phyloP scores from a whole-genome alignment of 2,888 invertebrate species.

The Catocala sponsa region DNA sequence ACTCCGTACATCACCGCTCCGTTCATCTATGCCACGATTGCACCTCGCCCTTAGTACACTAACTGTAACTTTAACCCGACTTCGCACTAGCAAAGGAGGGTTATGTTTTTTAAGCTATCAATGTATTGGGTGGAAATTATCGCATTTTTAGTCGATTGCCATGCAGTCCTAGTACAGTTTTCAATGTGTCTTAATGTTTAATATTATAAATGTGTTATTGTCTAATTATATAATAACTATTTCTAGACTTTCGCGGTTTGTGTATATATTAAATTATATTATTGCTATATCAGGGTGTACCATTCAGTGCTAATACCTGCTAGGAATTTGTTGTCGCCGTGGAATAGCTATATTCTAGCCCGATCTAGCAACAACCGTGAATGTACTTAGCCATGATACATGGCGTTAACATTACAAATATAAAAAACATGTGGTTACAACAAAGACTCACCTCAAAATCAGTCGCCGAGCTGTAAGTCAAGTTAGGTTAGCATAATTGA shows the following conservation, averaged over 20 bases:
- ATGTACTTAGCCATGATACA: too few species aligned
- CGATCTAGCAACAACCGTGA: too few species aligned
- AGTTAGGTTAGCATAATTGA: too few species aligned
- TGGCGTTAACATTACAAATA: too few species aligned
- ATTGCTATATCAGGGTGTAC: too few species aligned
- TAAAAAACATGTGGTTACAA: too few species aligned
- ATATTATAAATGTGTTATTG: not conserved
- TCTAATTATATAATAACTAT: not conserved
- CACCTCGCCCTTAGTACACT: conserved; percentile 8
- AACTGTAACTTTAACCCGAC: conserved; percentile 5
- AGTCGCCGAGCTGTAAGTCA: too few species aligned
- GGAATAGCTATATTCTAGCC: too few species aligned
- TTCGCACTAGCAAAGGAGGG: conserved; percentile 10
- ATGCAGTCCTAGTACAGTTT: not conserved
- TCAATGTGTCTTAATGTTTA: not conserved
- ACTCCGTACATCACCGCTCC: not conserved
- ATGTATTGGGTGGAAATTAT: conserved; percentile 18
- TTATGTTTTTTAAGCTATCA: conserved; percentile 10
- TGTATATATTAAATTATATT: conserved; percentile 2
- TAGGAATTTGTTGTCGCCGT: too few species aligned
- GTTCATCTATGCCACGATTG: not conserved
- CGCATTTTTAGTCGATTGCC: not conserved
- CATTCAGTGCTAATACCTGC: too few species aligned
- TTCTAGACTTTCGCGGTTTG: not conserved
- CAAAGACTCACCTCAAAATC: too few species aligned